Conservation (phyloP, 2,888 invertebrate genomes). For the Tetragonula carbonaria region DNA sequence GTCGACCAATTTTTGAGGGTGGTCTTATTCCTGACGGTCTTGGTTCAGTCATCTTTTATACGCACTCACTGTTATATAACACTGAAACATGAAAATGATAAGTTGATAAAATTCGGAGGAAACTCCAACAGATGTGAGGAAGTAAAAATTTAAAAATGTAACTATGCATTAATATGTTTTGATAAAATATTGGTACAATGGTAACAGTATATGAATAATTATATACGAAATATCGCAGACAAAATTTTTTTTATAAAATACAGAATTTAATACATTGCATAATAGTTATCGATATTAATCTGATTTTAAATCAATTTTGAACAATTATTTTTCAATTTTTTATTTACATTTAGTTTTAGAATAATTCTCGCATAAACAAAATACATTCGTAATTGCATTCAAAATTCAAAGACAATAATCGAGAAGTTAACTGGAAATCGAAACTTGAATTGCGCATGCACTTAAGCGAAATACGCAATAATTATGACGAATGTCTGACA, state of each 20-base stretch:
- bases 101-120: slow-evolving; percentile 2
- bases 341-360: neutral
- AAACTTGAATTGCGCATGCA: slow-evolving; percentile 23
- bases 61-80: slow-evolving; percentile 55
- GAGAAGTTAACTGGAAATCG: slow-evolving; percentile 29
- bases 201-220: neutral
- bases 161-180: neutral
- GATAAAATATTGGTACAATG: neutral
- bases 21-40: slow-evolving; percentile 88
- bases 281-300: neutral
- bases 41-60: slow-evolving; percentile 79
- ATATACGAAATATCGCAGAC: neutral
- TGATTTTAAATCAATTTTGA: neutral
- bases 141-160: neutral
- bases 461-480: slow-evolving; percentile 22
- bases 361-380: neutral
- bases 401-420: slow-evolving; percentile 20
- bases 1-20: slow-evolving; percentile 88
- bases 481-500: slow-evolving; percentile 31
- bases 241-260: neutral
- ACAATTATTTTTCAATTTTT: neutral
- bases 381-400: neutral
- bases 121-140: neutral
- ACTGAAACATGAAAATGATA: slow-evolving; percentile 55
- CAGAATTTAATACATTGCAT: neutral